phyloP scores from a whole-genome alignment of 2,113 vertebrate species.

The Hyperopisus bebe region DNA sequence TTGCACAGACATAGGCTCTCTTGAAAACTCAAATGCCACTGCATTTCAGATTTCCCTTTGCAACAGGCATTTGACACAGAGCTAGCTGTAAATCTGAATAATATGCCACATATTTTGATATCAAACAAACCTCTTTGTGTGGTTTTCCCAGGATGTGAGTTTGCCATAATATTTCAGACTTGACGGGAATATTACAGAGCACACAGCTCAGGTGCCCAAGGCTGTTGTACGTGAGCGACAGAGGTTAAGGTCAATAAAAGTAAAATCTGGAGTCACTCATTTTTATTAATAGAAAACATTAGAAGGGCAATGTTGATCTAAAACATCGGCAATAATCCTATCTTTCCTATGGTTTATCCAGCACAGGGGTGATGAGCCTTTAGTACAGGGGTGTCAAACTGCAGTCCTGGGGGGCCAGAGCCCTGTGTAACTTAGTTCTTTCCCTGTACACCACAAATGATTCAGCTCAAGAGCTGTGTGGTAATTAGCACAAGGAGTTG shows the following conservation, averaged over 20 bases:
- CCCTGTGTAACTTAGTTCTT: no score
- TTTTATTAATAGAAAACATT: not conserved
- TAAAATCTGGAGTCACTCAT: not conserved
- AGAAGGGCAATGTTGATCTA: not conserved
- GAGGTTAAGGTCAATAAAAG: constrained; percentile 41
- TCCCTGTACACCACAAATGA: no score
- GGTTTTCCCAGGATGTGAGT: constrained; percentile 82
- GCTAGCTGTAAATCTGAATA: not conserved
- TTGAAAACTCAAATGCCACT: not conserved
- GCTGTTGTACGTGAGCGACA: constrained; percentile 71
- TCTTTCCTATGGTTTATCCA: not conserved
- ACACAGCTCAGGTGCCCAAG: constrained; percentile 78
- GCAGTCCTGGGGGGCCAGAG: no score
- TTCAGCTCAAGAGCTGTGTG: no score
- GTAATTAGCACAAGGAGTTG: no score
- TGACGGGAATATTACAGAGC: constrained; percentile 76
- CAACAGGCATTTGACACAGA: not conserved
- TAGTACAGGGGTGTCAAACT: no score
- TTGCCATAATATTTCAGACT: constrained; percentile 84
- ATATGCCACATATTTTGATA: not conserved
- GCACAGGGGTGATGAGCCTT: not conserved
- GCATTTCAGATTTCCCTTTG: not conserved
- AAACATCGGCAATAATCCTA: not conserved
- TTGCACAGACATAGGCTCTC: not conserved
- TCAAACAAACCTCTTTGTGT: constrained; percentile 71